Conservation (phyloP, 2,797 vertebrate genomes). For the Merluccius polli region DNA sequence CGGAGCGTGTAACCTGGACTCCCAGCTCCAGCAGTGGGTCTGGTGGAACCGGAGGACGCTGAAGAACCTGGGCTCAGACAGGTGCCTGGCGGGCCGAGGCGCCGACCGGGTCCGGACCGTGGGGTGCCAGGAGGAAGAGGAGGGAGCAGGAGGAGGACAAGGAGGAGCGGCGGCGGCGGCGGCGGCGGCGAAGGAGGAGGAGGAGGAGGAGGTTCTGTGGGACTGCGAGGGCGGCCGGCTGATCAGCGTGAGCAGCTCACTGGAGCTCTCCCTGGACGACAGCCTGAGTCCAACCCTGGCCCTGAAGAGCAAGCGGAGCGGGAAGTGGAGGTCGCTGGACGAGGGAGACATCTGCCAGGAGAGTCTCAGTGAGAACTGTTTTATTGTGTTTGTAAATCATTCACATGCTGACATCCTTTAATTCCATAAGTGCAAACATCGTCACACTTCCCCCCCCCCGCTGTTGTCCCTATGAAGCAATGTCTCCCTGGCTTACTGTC, state of each 20-base stretch:
- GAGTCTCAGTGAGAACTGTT: conserved; percentile 57
- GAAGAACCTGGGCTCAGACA: conserved; percentile 49
- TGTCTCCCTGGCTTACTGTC: neutral
- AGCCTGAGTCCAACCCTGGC: conserved; percentile 33
- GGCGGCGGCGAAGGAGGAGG: neutral
- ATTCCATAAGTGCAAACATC: neutral
- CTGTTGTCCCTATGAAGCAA: neutral
- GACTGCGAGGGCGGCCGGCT: conserved; percentile 59
- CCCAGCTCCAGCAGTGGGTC: conserved; percentile 67
- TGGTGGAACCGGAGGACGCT: conserved; percentile 58
- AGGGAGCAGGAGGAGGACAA: neutral
- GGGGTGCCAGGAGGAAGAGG: conserved; percentile 41
- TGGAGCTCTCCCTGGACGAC: conserved; percentile 47
- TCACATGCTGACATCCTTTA: neutral
- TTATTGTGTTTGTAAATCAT: neutral
- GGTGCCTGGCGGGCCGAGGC: conserved; percentile 61
- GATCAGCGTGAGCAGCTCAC: conserved; percentile 47
- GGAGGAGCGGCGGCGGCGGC: no score
- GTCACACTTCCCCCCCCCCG: no score
- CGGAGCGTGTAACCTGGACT: conserved; percentile 57
- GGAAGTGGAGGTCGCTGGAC: conserved; percentile 68
- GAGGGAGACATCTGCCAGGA: conserved; percentile 66
- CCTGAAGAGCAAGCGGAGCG: conserved; percentile 29
- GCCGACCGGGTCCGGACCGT: conserved; percentile 40
- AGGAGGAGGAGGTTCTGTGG: conserved; percentile 52